Conservation (phyloP, 2,888 invertebrate genomes). For the Cheilosia impressa region DNA sequence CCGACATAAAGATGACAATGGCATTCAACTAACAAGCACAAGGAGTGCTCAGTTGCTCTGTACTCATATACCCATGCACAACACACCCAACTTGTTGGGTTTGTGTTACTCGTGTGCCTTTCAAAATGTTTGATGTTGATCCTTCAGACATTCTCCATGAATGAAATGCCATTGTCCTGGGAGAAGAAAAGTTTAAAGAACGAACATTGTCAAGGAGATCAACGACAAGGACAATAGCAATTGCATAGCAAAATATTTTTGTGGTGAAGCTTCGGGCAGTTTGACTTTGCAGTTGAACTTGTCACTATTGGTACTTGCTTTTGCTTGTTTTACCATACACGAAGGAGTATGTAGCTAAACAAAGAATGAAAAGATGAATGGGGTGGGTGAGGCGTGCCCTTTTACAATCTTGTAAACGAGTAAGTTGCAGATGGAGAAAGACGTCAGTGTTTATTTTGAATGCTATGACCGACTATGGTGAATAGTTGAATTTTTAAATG, state of each 20-base stretch:
- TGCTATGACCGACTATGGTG: no score
- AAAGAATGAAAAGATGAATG: no score
- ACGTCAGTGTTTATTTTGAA: no score
- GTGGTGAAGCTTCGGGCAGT: background rate
- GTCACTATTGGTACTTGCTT: background rate
- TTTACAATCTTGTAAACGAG: no score
- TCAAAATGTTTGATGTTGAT: background rate
- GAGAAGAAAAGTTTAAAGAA: constrained; percentile 3
- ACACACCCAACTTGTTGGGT: background rate
- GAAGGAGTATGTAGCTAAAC: no score
- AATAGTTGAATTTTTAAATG: no score
- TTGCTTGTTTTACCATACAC: background rate
- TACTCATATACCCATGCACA: no score
- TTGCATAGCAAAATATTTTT: background rate
- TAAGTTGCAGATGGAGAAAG: no score
- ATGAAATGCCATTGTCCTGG: constrained; percentile 2
- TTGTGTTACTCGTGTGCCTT: background rate
- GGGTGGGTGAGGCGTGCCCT: no score
- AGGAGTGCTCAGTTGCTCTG: no score
- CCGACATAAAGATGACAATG: no score
- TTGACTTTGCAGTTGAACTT: constrained; percentile 9
- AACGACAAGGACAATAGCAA: background rate
- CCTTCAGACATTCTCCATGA: constrained; percentile 7
- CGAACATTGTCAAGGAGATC: constrained; percentile 3
- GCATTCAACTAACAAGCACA: no score